Conservation (phyloP, 2,113 vertebrate genomes). For the Calyptommatus sinebrachiatus region DNA sequence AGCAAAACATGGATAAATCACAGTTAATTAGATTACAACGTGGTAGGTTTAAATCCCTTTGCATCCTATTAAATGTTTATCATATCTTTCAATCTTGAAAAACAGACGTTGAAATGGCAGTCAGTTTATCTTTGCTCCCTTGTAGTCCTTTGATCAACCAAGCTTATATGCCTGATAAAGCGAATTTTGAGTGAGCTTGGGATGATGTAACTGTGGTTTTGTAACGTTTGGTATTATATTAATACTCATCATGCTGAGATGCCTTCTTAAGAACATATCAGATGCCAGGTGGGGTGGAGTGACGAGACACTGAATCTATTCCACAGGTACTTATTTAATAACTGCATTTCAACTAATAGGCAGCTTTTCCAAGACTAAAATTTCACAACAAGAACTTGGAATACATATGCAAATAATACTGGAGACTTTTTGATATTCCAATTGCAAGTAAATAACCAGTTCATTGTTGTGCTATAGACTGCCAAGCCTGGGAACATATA, state of each 20-base stretch:
- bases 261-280: slow-evolving; percentile 63
- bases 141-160: slow-evolving; percentile 52
- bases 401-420: slow-evolving; percentile 46
- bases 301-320: slow-evolving; percentile 58
- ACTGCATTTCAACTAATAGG: slow-evolving; percentile 57
- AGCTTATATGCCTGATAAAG: slow-evolving; percentile 40
- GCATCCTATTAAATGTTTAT: slow-evolving; percentile 42
- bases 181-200: slow-evolving; percentile 40
- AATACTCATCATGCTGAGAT: slow-evolving; percentile 65
- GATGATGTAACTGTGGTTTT: slow-evolving; percentile 55
- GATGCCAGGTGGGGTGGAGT: slow-evolving; percentile 62
- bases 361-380: slow-evolving; percentile 46
- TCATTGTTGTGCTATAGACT: background rate
- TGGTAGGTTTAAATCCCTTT: slow-evolving; percentile 44
- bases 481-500: slow-evolving; percentile 7
- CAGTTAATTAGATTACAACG: slow-evolving; percentile 53
- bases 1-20: slow-evolving; percentile 45
- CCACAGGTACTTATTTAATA: slow-evolving; percentile 64
- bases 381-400: slow-evolving; percentile 64
- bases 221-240: slow-evolving; percentile 58
- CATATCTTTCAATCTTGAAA: slow-evolving; percentile 34
- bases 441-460: background rate
- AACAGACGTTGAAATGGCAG: slow-evolving; percentile 42
- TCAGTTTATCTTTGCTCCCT: background rate
- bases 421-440: slow-evolving; percentile 35